Evolutionary conservation across 1,140 invertebrate species (phyloP).

Genomic region (Procambarus clarkii): DNA sequence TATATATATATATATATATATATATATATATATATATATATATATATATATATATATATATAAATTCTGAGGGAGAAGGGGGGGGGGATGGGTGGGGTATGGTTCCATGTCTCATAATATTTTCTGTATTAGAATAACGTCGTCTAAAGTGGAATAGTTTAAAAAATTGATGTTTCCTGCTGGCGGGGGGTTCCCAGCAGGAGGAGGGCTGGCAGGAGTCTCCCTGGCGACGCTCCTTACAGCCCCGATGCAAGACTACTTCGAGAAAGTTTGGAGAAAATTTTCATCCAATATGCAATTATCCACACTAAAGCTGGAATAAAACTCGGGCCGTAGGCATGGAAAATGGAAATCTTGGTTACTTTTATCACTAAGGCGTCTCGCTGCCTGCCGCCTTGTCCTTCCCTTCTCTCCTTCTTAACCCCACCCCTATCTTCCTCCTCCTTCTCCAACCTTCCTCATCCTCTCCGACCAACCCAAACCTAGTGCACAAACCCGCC

Average conservation of each 20-base stretch:
- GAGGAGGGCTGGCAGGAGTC: background rate
- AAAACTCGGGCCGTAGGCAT: constrained; percentile 56
- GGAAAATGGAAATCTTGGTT: constrained; percentile 57
- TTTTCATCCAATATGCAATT: constrained; percentile 65
- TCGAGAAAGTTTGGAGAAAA: constrained; percentile 28
- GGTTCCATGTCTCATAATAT: background rate
- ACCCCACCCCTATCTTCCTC: background rate
- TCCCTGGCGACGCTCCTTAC: background rate
- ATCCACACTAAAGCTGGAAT: constrained; percentile 59
- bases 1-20: too few species aligned
- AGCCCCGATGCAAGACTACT: background rate
- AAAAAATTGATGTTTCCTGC: background rate
- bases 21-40: too few species aligned
- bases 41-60: background rate
- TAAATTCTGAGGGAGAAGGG: background rate
- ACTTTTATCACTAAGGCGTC: constrained; percentile 39
- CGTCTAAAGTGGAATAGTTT: background rate
- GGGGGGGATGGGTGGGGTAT: too few species aligned
- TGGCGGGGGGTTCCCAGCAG: background rate
- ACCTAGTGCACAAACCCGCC: background rate
- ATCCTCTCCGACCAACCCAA: background rate
- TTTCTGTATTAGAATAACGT: background rate
- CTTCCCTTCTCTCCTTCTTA: background rate
- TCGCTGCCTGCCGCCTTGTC: background rate
- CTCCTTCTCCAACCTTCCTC: background rate